Base-by-base conservation (phyloP, 2,888 invertebrate species). In the Caenorhabditis sp. region DNA sequence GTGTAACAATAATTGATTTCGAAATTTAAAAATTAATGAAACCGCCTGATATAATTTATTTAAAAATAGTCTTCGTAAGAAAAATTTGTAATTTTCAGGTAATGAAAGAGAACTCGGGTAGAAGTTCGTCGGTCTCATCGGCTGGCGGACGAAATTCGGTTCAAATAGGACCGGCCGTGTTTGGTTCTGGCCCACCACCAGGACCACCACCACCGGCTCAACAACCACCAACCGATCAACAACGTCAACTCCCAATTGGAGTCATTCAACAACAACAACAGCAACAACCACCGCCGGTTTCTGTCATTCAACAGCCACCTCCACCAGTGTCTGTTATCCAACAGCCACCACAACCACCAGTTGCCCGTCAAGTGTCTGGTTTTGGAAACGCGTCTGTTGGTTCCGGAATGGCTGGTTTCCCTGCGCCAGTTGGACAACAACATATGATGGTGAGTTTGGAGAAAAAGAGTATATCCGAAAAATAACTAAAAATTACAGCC, bases 41-140 rank as follows among this genome's bases (percentile, higher is more conserved):
- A n/a, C n/a, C n/a, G n/a, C n/a, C n/a, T n/a, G n/a, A n/a, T n/a
- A n/a, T n/a, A n/a, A n/a, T n/a, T n/a, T 10, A 17, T 43, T 3
- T 8, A 57, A 8, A 8, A 3, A 10, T 5, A 23, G 10, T 57
- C 27, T 61, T 50, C 17, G 51, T 50, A 23, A 26, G 6, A 14
- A 14, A 14, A 23, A 21, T n/a, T 10, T 14, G 36, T 36, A 5
- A 57, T 58, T 75, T 77, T 37, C 67, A 79, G 79, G 69, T 74
- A 66, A 77, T 77, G 77, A 77, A 73, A 65, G 76, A 79, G 67
- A 79, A 71, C 68, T 76, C 76, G 73, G 77, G 77, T 63, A 68
- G 72, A 69, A 78, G 74, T 62, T 74, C 76, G 59, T 76, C 78
- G 53, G 78, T 78, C 21, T 77, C 78, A 50, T 76, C 69, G 23